These are phyloP conservation scores for Cephus rjabovi DNA, from an alignment of 2,888 invertebrate species.

Conservation along the genomic window DNA sequence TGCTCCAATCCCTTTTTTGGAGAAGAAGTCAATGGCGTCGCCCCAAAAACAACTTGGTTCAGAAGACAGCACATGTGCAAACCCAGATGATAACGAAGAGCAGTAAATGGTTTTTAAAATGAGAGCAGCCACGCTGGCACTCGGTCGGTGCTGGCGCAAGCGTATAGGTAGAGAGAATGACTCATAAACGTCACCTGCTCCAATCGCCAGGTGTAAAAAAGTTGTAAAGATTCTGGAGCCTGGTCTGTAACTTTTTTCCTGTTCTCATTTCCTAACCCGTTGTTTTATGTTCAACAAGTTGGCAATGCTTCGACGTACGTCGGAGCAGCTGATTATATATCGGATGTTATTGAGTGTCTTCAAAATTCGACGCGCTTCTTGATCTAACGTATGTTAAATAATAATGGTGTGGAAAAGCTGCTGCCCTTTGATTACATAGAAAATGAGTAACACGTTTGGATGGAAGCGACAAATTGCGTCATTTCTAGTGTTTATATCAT, in stretches of 20 bases:
- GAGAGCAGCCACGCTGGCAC: background rate
- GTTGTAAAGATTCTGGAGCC: background rate
- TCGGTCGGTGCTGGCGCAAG: background rate
- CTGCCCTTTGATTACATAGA: background rate
- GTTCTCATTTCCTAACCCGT: background rate
- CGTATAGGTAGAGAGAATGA: background rate
- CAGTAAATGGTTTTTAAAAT: background rate
- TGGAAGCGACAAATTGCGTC: background rate
- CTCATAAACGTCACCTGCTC: background rate
- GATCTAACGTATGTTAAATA: background rate
- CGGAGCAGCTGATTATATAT: background rate
- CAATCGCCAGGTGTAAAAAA: background rate
- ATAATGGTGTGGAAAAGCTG: background rate
- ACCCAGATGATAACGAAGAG: background rate
- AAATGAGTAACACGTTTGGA: background rate
- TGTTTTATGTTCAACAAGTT: background rate
- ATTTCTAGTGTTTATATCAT: background rate
- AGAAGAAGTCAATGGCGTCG: too few relatives aligned
- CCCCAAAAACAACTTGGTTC: background rate
- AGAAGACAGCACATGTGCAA: background rate
- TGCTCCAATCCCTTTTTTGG: too few relatives aligned
- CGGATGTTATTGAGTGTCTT: background rate
- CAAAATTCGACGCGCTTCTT: background rate
- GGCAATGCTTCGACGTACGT: background rate
- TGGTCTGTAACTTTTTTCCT: background rate